Conservation (phyloP, 1,140 invertebrate genomes). For the Cydia splendana region DNA sequence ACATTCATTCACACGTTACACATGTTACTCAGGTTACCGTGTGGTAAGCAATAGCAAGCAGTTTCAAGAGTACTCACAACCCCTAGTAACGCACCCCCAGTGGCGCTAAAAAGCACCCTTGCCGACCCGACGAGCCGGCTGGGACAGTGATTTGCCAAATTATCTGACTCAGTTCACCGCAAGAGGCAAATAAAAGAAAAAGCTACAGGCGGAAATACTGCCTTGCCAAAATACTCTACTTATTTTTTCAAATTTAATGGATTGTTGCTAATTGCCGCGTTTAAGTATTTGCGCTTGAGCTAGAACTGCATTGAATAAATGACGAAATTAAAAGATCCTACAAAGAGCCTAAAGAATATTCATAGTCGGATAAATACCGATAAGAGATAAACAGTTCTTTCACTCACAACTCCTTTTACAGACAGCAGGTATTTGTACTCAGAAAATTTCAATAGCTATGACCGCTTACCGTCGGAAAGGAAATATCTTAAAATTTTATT, state of each 20-base stretch:
- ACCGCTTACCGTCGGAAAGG: no score
- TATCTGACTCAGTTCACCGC: constrained; percentile 19
- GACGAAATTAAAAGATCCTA: background rate
- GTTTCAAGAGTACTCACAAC: constrained; percentile 7
- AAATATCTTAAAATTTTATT: no score
- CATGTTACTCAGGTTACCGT: background rate
- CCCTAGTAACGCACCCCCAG: constrained; percentile 23
- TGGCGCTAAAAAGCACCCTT: constrained; percentile 2
- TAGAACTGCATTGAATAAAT: background rate
- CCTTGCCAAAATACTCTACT: background rate
- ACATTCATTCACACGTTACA: background rate
- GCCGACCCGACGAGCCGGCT: constrained; percentile 9
- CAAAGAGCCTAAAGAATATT: background rate
- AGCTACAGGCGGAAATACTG: background rate
- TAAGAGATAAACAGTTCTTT: no score
- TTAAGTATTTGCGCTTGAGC: background rate
- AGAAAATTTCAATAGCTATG: no score
- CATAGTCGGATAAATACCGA: no score
- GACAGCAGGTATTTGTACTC: no score
- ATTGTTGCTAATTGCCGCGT: background rate
- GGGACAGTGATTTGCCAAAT: constrained; percentile 18
- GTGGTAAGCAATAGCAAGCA: constrained; percentile 11
- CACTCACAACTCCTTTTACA: no score
- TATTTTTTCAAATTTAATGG: background rate
- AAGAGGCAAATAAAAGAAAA: constrained; percentile 1